Evolutionary conservation across 2,113 vertebrate species (phyloP), one percentile per base, ranked within the genome.

Genomic region (Corvus hawaiiensis): DNA sequence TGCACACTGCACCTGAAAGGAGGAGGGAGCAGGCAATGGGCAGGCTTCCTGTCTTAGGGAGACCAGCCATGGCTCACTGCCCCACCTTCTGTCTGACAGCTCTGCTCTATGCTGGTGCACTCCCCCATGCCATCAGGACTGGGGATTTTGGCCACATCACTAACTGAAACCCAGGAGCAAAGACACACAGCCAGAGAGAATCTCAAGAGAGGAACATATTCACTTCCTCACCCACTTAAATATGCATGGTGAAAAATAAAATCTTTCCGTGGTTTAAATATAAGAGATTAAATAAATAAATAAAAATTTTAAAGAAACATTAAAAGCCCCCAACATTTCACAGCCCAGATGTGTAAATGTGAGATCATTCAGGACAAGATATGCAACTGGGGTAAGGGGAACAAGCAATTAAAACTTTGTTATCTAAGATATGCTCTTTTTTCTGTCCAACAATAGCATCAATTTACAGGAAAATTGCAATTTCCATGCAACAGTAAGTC

Each of bases 1-100:
- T 11, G 95, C 97, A 90, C 99, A 99, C 86, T 98, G 97, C 43
- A 99, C 98, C 99, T 99, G 97, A 13, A 66, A 88, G 86, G 35
- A 61, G 89, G 66, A 92, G 51, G 81, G 11, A 77, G 51, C n/a
- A 55, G 41, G 61, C 33, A 41, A 20, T 37, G 37, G 90, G 48
- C 61, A 92, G 54, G 62, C 0, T 2, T 12, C 62, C 73, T 39
- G 35, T 19, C 1, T 6, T 19, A 66, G 41, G 58, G 39, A 77
- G 51, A 85, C 41, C 3, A 1, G 26, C 39, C 62, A 48, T 13
- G 13, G 93, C 96, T 97, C 95, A 92, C 96, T 73, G 66, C 61
- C 12, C 56, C 83, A 41, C 73, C 93, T 67, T 85, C 95, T 59
- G 84, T 76, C 96, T 86, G 64, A 71, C 46, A 97, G 90, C 84